These are phyloP conservation scores for Mesitornis unicolor DNA, from an alignment of 2,113 vertebrate species.

Conservation along the genomic window DNA sequence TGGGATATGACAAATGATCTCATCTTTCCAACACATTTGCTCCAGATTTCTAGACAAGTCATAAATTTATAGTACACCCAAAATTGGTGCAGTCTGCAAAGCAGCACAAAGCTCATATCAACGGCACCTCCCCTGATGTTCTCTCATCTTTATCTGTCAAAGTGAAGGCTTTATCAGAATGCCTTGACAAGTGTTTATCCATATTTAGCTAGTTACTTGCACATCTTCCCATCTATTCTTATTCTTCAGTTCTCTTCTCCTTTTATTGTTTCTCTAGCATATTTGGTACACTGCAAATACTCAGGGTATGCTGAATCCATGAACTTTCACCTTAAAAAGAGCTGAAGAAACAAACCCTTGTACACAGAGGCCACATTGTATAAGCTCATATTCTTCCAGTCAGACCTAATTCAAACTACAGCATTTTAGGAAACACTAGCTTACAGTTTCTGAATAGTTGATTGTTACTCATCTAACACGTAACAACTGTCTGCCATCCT, in stretches of 20 bases:
- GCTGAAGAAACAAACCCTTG: not conserved
- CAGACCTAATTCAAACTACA: not conserved
- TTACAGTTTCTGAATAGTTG: not conserved
- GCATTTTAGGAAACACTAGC: not conserved
- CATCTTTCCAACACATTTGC: not conserved
- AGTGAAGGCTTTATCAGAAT: not conserved
- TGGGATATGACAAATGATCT: not conserved
- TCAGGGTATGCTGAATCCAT: not conserved
- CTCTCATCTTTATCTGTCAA: not conserved
- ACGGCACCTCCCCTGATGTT: not conserved
- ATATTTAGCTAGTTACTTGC: not conserved
- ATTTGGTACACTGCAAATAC: not conserved
- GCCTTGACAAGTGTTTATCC: not conserved
- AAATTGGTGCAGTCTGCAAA: not conserved
- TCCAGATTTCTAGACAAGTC: not conserved
- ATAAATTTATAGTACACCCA: not conserved
- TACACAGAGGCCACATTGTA: not conserved
- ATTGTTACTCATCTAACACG: not conserved
- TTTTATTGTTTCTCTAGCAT: not conserved
- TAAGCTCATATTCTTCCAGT: not conserved
- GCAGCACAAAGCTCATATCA: not conserved
- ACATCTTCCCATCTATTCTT: not conserved
- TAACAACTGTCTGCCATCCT: not conserved
- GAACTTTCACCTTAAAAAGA: not conserved
- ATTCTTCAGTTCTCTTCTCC: not conserved